These are phyloP conservation scores for Erynnis tages DNA, from an alignment of 2,888 invertebrate genomes.

Conservation along the genomic window DNA sequence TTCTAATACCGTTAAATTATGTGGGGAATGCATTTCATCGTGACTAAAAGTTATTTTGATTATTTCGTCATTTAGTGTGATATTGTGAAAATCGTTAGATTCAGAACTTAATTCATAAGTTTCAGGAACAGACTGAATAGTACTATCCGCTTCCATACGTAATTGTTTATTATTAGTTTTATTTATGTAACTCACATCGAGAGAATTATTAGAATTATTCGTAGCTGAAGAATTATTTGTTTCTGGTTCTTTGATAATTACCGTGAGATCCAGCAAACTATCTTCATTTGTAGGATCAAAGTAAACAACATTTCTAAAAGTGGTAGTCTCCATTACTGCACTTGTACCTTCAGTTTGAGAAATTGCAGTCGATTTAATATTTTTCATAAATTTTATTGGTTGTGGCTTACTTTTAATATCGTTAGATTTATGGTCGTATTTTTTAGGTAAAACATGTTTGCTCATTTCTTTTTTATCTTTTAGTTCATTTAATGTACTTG, in stretches of 20 bases:
- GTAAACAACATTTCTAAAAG: constrained; percentile 26
- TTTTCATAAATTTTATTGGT: neutral
- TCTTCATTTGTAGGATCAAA: constrained; percentile 44
- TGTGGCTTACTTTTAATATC: constrained; percentile 50
- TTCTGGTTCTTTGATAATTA: constrained; percentile 58
- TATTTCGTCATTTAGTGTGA: constrained; percentile 35
- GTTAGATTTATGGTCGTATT: constrained; percentile 58
- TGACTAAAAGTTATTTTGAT: constrained; percentile 43
- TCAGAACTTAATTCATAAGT: constrained; percentile 9
- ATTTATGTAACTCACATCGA: neutral
- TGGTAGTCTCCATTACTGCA: constrained; percentile 16
- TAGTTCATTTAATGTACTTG: constrained; percentile 39
- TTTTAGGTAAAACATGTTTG: constrained; percentile 58
- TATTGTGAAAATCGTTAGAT: constrained; percentile 23
- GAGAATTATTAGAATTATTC: neutral
- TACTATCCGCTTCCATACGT: neutral
- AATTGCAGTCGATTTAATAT: constrained; percentile 5
- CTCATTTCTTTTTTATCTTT: constrained; percentile 47
- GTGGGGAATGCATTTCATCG: constrained; percentile 38
- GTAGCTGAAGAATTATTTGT: constrained; percentile 35
- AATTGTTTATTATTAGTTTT: neutral
- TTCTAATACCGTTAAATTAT: constrained; percentile 47
- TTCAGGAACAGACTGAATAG: constrained; percentile 23
- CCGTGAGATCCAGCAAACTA: constrained; percentile 59
- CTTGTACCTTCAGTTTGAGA: constrained; percentile 8